phyloP scores from a whole-genome alignment of 2,888 invertebrate genomes.

The Lycaena phlaeas region DNA sequence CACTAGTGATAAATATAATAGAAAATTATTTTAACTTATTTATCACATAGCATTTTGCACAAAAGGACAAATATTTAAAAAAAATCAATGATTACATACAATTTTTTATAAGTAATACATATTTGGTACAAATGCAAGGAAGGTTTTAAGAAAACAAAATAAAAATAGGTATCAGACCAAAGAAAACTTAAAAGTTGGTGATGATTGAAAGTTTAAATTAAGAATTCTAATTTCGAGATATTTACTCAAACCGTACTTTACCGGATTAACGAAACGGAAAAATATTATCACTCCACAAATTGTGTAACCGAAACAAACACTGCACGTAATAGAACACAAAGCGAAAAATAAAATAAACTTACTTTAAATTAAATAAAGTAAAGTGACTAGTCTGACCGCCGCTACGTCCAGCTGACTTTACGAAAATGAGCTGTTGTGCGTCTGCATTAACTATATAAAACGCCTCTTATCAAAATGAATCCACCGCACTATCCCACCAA shows the following conservation, averaged over 20 bases:
- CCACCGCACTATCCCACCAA: conserved; percentile 76
- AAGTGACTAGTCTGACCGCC: conserved; percentile 49
- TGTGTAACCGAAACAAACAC: conserved; percentile 9
- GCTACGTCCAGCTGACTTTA: conserved; percentile 50
- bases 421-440: conserved; percentile 54
- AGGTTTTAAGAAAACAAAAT: no score
- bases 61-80: no score
- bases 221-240: no score
- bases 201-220: no score
- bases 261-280: not conserved
- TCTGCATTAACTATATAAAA: conserved; percentile 70
- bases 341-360: conserved; percentile 5
- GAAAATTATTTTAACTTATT: no score
- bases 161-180: no score
- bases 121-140: no score
- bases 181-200: no score
- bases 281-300: conserved; percentile 18
- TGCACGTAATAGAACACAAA: conserved; percentile 10
- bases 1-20: no score
- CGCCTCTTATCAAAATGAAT: conserved; percentile 64
- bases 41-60: no score
- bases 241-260: not conserved
- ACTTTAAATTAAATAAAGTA: conserved; percentile 18
- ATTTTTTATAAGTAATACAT: no score
- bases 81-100: no score